Evolutionary conservation across 1,140 invertebrate species (phyloP).

Genomic region (Drosophila albomicans): DNA sequence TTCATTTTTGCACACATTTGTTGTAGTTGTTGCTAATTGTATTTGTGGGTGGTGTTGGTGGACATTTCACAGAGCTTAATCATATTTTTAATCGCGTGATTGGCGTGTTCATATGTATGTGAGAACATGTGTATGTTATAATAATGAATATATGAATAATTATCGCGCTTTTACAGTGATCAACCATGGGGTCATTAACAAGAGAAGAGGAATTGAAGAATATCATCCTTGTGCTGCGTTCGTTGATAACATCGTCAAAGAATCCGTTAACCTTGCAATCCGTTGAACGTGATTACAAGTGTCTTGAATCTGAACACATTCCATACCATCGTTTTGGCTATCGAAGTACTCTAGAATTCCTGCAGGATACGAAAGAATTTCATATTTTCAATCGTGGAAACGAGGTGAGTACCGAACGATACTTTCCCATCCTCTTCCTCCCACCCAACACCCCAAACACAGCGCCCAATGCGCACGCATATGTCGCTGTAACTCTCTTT

Average conservation of each 20-base stretch:
- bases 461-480: slow-evolving; percentile 19
- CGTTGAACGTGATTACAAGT: slow-evolving; percentile 59
- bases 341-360: slow-evolving; percentile 41
- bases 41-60: slow-evolving; percentile 32
- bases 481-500: slow-evolving; percentile 7
- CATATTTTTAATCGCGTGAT: slow-evolving; percentile 40
- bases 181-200: slow-evolving; percentile 22
- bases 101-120: slow-evolving; percentile 10
- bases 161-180: not conserved
- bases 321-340: slow-evolving; percentile 60
- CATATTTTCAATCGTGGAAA: slow-evolving; percentile 35
- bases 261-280: slow-evolving; percentile 53
- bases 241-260: slow-evolving; percentile 69
- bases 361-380: slow-evolving; percentile 62
- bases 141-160: slow-evolving; percentile 16
- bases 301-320: slow-evolving; percentile 55
- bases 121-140: not conserved
- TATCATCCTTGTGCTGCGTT: slow-evolving; percentile 62
- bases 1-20: slow-evolving; percentile 38
- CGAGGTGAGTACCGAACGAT: slow-evolving; percentile 53
- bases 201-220: slow-evolving; percentile 37
- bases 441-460: slow-evolving; percentile 17
- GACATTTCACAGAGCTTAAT: slow-evolving; percentile 37
- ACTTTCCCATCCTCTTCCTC: no score
- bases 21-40: slow-evolving; percentile 12